phyloP scores from a whole-genome alignment of 30 jellyfish, hydroid and myxozoan genomes.

The Hydra vulgaris region DNA sequence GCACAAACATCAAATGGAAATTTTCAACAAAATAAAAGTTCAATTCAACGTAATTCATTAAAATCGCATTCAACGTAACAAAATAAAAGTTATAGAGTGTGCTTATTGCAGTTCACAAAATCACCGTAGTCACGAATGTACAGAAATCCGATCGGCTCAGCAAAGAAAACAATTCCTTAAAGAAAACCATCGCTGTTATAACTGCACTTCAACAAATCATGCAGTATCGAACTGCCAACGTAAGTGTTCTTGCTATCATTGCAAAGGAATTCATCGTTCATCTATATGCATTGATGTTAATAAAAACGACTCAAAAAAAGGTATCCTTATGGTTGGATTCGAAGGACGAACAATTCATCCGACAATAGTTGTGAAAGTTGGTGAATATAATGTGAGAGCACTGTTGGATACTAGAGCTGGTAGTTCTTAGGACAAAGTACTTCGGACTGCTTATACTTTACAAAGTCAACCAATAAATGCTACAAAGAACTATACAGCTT shows the following conservation, averaged over 20 bases:
- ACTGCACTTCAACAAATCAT: conserved; percentile 59
- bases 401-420: conserved; percentile 73
- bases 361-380: neutral
- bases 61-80: neutral
- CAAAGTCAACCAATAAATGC: conserved; percentile 38
- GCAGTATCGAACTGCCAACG: conserved; percentile 36
- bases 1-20: neutral
- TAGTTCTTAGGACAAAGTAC: conserved; percentile 24
- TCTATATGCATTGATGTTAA: conserved; percentile 34
- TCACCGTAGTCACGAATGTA: conserved; percentile 16
- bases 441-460: too few species aligned
- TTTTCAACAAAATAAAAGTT: too few species aligned
- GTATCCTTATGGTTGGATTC: conserved; percentile 24
- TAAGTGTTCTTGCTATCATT: conserved; percentile 32
- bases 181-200: conserved; percentile 44
- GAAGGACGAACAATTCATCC: conserved; percentile 21
- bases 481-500: conserved; percentile 44
- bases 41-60: too few species aligned
- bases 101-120: conserved; percentile 8
- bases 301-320: conserved; percentile 15
- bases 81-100: neutral
- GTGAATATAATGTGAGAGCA: conserved; percentile 28
- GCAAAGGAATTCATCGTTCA: conserved; percentile 33
- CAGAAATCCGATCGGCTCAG: neutral
- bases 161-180: conserved; percentile 19